Evolutionary conservation across 2,113 vertebrate genomes (phyloP).

Genomic region (Danio rerio): DNA sequence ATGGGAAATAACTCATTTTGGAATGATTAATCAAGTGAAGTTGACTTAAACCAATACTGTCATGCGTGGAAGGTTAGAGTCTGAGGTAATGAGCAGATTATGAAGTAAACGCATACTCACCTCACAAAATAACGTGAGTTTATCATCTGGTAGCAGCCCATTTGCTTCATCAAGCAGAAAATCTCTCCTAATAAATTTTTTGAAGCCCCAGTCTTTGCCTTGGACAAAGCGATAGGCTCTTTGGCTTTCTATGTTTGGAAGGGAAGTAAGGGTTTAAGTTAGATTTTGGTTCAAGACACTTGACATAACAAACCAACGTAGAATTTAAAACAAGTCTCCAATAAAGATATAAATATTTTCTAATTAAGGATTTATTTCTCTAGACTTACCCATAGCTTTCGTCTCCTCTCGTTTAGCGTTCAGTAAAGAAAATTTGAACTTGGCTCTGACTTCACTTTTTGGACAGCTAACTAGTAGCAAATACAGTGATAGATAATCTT

Average conservation of each 20-base stretch:
- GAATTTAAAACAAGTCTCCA: neutral
- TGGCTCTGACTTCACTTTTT: slow-evolving; percentile 99
- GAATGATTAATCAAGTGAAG: neutral
- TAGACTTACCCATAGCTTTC: slow-evolving; percentile 95
- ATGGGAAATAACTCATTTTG: neutral
- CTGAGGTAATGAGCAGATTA: neutral
- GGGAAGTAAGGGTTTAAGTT: neutral
- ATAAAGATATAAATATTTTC: neutral
- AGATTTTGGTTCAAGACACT: neutral
- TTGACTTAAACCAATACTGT: neutral
- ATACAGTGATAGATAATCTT: slow-evolving; percentile 97
- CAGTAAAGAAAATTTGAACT: slow-evolving; percentile 98
- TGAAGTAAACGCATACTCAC: slow-evolving; percentile 69
- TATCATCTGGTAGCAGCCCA: slow-evolving; percentile 96
- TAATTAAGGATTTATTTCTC: too few species aligned
- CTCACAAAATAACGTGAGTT: slow-evolving; percentile 98
- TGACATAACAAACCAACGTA: neutral
- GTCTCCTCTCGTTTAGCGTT: slow-evolving; percentile 98
- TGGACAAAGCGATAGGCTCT: slow-evolving; percentile 99
- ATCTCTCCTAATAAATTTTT: slow-evolving; percentile 98
- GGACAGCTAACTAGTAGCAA: slow-evolving; percentile 98
- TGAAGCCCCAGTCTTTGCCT: slow-evolving; percentile 99
- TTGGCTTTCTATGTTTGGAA: slow-evolving; percentile 90
- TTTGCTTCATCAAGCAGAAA: slow-evolving; percentile 98
- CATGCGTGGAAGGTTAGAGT: neutral